These are phyloP conservation scores for Homalodisca vitripennis DNA, from an alignment of 1,140 invertebrate species.

Conservation along the genomic window DNA sequence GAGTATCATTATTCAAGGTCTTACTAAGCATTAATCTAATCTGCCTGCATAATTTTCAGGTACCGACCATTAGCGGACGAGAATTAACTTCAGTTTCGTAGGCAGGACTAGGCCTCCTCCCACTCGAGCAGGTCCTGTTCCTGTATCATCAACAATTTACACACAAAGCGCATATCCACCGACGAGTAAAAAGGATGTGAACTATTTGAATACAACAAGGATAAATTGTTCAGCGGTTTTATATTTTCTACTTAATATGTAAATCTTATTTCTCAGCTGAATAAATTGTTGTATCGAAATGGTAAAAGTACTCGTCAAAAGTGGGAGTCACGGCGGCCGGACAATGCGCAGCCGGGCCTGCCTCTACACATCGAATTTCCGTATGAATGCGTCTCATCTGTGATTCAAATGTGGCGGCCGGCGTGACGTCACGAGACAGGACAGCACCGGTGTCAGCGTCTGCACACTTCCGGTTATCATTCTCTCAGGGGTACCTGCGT, in stretches of 20 bases:
- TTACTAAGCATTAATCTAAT: neutral
- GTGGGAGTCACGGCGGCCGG: constrained; percentile 2
- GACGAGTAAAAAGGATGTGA: neutral
- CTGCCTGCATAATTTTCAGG: neutral
- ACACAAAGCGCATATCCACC: constrained; percentile 8
- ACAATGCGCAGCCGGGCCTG: neutral
- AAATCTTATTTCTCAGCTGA: constrained; percentile 19
- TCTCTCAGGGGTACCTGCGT: too few relatives aligned
- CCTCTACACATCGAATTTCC: constrained; percentile 11
- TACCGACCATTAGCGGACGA: neutral
- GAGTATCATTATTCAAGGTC: constrained; percentile 11
- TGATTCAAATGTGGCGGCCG: constrained; percentile 12
- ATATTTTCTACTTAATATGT: constrained; percentile 26
- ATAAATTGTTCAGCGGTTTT: constrained; percentile 18
- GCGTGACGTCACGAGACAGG: constrained; percentile 6
- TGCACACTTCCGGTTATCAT: constrained; percentile 7
- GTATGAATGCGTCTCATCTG: constrained; percentile 21
- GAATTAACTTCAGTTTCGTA: neutral
- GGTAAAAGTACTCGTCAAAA: constrained; percentile 15
- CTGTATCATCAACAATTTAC: neutral
- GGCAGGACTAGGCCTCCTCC: neutral
- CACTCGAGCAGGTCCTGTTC: neutral
- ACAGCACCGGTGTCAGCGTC: neutral
- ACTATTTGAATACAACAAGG: constrained; percentile 13
- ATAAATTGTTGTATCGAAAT: constrained; percentile 17